Evolutionary conservation across 2,113 vertebrate species (phyloP).

Genomic region (Nanorana parkeri): DNA sequence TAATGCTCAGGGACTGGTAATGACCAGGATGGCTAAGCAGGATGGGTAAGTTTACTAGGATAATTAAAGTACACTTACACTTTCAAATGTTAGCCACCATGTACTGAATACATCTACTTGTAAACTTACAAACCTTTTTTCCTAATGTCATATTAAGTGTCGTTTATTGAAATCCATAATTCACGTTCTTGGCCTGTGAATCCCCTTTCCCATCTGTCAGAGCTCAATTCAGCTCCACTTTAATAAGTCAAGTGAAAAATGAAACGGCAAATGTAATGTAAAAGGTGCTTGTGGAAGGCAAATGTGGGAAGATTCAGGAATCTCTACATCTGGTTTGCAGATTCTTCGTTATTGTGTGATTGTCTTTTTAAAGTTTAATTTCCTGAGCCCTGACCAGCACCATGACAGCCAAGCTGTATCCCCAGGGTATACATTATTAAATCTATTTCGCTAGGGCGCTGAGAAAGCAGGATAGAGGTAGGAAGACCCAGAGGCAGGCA

Average conservation of each 20-base stretch:
- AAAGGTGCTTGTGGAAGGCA: background rate
- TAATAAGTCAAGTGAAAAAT: conserved; percentile 41
- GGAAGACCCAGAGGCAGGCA: conserved; percentile 40
- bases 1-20: too few species aligned
- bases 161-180: conserved; percentile 32
- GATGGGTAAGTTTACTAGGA: too few species aligned
- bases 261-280: conserved; percentile 13
- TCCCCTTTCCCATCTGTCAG: conserved; percentile 26
- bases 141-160: background rate
- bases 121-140: background rate
- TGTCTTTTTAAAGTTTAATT: conserved; percentile 56
- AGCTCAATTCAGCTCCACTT: conserved; percentile 15
- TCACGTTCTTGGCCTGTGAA: conserved; percentile 14
- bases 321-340: conserved; percentile 41
- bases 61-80: too few species aligned
- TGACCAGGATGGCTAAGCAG: too few species aligned
- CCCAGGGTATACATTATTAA: conserved; percentile 50
- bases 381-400: conserved; percentile 44
- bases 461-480: conserved; percentile 43
- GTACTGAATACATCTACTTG: too few species aligned
- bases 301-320: background rate
- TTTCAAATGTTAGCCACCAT: too few species aligned
- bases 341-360: conserved; percentile 44
- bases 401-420: conserved; percentile 48
- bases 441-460: conserved; percentile 41